Conservation (phyloP, 2,888 invertebrate species). For the Anthophora plumipes region DNA sequence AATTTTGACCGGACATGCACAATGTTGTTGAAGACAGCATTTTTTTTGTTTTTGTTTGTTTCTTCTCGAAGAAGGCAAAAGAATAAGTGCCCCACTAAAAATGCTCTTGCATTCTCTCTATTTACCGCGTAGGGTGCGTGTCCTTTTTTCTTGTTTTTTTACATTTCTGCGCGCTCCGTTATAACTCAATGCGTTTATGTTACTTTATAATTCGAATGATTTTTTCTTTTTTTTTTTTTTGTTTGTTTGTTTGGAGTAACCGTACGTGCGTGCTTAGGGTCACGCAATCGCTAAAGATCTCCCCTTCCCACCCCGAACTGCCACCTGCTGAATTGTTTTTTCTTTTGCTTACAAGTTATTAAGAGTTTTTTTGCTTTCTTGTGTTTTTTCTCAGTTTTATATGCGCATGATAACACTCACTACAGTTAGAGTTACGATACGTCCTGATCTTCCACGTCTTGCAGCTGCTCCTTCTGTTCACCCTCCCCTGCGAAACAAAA, state of each 20-base stretch:
- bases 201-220: constrained; percentile 48
- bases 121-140: constrained; percentile 76
- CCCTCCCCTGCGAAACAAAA: constrained; percentile 88
- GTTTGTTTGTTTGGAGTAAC: constrained; percentile 76
- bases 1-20: constrained; percentile 75
- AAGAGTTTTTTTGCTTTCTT: constrained; percentile 82
- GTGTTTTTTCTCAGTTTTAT: constrained; percentile 80
- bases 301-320: constrained; percentile 79
- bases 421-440: constrained; percentile 92
- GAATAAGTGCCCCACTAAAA: constrained; percentile 76
- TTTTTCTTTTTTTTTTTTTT: constrained; percentile 50
- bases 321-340: constrained; percentile 82
- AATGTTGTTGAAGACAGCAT: constrained; percentile 69
- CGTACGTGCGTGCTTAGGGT: constrained; percentile 79
- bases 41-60: constrained; percentile 34
- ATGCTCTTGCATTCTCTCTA: constrained; percentile 81
- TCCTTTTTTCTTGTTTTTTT: constrained; percentile 68
- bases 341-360: constrained; percentile 83
- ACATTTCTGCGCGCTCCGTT: constrained; percentile 78
- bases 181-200: constrained; percentile 75
- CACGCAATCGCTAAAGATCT: constrained; percentile 82
- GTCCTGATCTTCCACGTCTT: constrained; percentile 97
- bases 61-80: constrained; percentile 72
- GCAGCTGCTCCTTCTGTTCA: constrained; percentile 95
- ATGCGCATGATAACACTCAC: constrained; percentile 84